These are phyloP conservation scores for Pelvicachromis taeniatus DNA, from an alignment of 2,113 vertebrate species.

Conservation along the genomic window DNA sequence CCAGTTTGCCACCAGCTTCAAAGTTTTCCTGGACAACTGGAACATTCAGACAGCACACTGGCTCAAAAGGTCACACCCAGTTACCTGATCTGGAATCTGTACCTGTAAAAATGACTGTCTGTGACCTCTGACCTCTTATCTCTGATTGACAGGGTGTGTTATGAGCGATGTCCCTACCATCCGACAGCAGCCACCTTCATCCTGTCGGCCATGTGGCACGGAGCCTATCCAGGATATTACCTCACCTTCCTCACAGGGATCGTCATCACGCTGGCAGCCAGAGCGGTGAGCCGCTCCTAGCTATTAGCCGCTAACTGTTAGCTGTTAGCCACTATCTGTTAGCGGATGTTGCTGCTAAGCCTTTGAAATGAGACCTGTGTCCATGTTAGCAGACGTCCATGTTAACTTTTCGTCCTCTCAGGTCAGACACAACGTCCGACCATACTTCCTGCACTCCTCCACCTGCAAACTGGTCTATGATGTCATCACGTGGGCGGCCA, in stretches of 20 bases:
- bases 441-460: conserved; percentile 78
- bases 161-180: conserved; percentile 83
- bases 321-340: background rate
- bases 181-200: conserved; percentile 90
- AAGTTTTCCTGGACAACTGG: conserved; percentile 96
- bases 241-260: conserved; percentile 91
- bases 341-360: background rate
- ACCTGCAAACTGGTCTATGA: conserved; percentile 83
- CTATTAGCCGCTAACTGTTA: background rate
- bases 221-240: conserved; percentile 94
- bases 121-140: background rate
- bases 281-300: conserved; percentile 70
- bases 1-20: conserved; percentile 93
- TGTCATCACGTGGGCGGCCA: conserved; percentile 82
- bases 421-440: conserved; percentile 87
- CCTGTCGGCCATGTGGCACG: conserved; percentile 93
- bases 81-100: background rate
- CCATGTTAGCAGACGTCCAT: background rate
- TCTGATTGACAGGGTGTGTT: conserved; percentile 82
- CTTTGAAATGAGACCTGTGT: background rate
- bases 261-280: conserved; percentile 85
- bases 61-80: conserved; percentile 82
- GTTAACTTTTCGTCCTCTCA: conserved; percentile 42
- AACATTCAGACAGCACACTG: conserved; percentile 95
- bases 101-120: background rate